A percentile compares a stretch with the other conserved stretches of the same genome.
Evolutionary conservation across 1,140 invertebrate species (phyloP).

Genomic region (Macrostomum lignano): DNA sequence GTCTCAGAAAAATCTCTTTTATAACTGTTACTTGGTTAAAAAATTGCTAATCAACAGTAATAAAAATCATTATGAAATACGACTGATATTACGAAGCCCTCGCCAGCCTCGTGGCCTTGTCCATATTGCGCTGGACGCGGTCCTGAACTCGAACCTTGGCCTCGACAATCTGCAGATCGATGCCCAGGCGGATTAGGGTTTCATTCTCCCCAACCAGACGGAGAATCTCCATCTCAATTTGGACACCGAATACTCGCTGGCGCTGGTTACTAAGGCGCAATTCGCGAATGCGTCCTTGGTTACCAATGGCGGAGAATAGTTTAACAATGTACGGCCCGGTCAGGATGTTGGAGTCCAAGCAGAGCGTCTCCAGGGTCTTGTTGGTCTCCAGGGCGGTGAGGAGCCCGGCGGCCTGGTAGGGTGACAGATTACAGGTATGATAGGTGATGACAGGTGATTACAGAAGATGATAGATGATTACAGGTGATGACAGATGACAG

Average conservation of each 20-base stretch:
- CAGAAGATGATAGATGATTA: too few species aligned
- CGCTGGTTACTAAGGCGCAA: background rate
- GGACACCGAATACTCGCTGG: conserved; percentile 55
- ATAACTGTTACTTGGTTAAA: too few species aligned
- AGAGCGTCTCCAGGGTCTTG: conserved; percentile 54
- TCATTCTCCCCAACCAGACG: conserved; percentile 67
- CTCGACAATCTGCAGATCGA: conserved; percentile 80
- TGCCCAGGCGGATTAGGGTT: conserved; percentile 56
- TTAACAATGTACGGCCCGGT: conserved; percentile 29
- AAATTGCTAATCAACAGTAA: too few species aligned
- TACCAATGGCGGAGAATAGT: background rate
- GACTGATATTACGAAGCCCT: background rate
- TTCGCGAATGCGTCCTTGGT: background rate
- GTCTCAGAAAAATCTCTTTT: too few species aligned
- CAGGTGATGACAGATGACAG: too few species aligned
- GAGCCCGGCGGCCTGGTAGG: too few species aligned
- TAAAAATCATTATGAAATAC: too few species aligned
- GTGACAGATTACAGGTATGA: too few species aligned
- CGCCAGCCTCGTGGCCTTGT: conserved; percentile 28
- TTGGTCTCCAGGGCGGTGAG: conserved; percentile 43
- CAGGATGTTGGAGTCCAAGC: conserved; percentile 85
- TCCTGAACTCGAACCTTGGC: conserved; percentile 63
- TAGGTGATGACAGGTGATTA: too few species aligned
- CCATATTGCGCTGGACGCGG: conserved; percentile 75
- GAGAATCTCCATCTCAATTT: conserved; percentile 89